Evolutionary conservation across 35 echinoderm and acorn worm genomes (phyloP), one percentile per base, ranked within the genome.

Genomic region (Apostichopus californicus): DNA sequence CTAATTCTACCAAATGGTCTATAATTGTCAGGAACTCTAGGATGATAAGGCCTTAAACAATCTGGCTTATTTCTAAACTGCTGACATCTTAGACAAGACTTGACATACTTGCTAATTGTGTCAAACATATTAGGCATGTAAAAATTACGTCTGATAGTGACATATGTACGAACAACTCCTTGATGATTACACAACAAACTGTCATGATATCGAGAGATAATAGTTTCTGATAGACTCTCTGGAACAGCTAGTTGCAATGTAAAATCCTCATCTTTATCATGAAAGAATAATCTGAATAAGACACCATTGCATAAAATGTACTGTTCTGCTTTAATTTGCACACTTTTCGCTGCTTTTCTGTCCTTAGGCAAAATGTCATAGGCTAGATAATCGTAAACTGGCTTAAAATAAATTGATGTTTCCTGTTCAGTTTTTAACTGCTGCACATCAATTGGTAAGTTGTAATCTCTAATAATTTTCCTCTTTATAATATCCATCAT

Each of bases 391-490:
- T 34, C 28, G 1, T 34, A 34, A 34, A 34, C 28, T 34, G 28
- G 28, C 28, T 34, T 34, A 34, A 34, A 1, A 34, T 34, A 34
- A 34, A 34, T 34, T 34, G 28, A 34, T 34, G 28, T 34, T 34
- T 34, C 28, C 28, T 34, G 28, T 25, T 94, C 26, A 4, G 61
- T 79, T 34, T 34, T 34, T 34, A 34, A 34, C 28, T 34, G 28
- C 28, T 34, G 28, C 56, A 94, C 63, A 88, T 94, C 93, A 94
- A 90, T 15, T 22, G 56, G 87, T 21, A 94, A 78, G 75, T 90
- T 94, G 18, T 79, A 94, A 60, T 94, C 93, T 63, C 93, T 46
- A 75, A 94, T 78, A 65, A 94, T 94, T 10, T 90, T 94, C 28
- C 46, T 89, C 73, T 89, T 77, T 20, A 93, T 90, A 1, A 93